Evolutionary conservation across 2,797 vertebrate species (phyloP).

Genomic region (Aselliscus stoliczkanus): DNA sequence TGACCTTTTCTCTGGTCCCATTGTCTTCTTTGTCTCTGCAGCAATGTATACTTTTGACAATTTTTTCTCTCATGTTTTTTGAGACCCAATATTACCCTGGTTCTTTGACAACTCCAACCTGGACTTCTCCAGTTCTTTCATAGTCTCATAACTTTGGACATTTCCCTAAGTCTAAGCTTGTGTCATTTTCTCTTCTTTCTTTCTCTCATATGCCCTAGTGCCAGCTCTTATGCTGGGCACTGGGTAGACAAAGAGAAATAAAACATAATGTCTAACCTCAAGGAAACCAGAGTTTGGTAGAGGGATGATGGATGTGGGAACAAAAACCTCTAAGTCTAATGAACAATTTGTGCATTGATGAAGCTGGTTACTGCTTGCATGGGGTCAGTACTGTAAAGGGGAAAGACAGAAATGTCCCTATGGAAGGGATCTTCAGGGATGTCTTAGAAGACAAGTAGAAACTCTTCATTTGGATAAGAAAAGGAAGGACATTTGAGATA

Average conservation of each 20-base stretch:
- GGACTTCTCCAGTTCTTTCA: neutral
- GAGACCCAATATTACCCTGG: neutral
- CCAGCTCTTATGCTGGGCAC: neutral
- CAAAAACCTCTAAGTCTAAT: neutral
- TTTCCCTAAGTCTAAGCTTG: neutral
- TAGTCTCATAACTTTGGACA: neutral
- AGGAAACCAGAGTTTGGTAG: neutral
- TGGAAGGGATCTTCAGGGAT: neutral
- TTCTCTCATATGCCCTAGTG: neutral
- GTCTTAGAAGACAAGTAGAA: neutral
- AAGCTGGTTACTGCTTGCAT: neutral
- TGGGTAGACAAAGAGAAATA: neutral
- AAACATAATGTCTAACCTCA: neutral
- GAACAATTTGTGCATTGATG: neutral
- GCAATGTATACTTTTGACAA: neutral
- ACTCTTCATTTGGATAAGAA: neutral
- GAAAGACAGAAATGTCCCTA: neutral
- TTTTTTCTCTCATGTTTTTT: neutral
- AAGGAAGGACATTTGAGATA: neutral
- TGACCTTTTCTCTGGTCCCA: neutral
- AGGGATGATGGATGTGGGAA: neutral
- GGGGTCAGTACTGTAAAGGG: neutral
- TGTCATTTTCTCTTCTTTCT: neutral
- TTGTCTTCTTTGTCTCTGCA: neutral
- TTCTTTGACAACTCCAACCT: neutral